Evolutionary conservation across 1,140 invertebrate genomes (phyloP), one percentile per base, ranked within the genome.

Genomic region (Cylas formicarius): DNA sequence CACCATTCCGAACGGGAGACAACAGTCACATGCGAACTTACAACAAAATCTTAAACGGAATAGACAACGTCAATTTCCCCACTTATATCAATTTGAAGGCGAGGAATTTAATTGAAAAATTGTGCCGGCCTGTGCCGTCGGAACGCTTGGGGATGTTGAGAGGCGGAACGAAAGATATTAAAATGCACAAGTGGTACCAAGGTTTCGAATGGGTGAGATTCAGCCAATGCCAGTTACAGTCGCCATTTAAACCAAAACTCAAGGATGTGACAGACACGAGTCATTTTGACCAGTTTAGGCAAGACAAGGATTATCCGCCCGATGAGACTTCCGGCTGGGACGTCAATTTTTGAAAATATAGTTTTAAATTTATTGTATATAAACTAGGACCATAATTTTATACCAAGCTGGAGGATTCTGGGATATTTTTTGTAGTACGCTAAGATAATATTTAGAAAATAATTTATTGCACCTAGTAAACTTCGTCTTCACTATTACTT

Each of bases 1-100:
- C 95, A 9, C 95, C 95, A 0, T 98, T 97, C 67, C 78, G 87
- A 29, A 90, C 84, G 0, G 80, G 80, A 2, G 77, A 80, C 61
- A 65, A 73, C 6, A 87, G 89, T 62, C 90, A 96, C 53, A 94
- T 98, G 84, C 90, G 90, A 61, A 98, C 93, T 0, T 99, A 98
- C 66, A 97, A 95, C 55, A 80, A 91, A 40, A 98, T 99, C 48
- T 63, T 86, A 20, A 89, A 90, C 58, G 93, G 72, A 34, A 90
- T 98, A 21, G 93, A 97, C 56, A 80, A 84, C 23, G 79, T 92
- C 5, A 78, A 83, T 31, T 90, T 95, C 72, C 85, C 90, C 8
- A 76, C 78, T 16, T 80, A 80, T 37, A 80, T 95, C 14, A 78
- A 79, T 26, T 82, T 81, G 63, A 80, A 82, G 40, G 89, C 89